Evolutionary conservation across 2,888 invertebrate species (phyloP), one percentile per base, ranked within the genome.

Genomic region (Drosophila kanekoi): DNA sequence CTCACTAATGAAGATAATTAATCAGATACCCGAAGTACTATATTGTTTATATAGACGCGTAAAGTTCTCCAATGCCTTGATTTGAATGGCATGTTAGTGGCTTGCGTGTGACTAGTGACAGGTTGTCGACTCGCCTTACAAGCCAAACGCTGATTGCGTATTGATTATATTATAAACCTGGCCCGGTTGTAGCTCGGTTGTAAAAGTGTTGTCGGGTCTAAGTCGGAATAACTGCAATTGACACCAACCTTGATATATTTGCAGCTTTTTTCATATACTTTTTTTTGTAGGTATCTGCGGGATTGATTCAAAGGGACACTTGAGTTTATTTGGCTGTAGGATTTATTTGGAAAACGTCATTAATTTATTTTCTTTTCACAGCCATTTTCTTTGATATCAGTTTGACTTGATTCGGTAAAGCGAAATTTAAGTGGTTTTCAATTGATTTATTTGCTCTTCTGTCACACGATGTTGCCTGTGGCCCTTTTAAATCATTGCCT

Each of bases 401-500:
- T 38, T 43, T 40, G 53, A 51, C 18, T 66, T 13, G 38, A 51
- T 37, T 40, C 8, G 4, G 8, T 9, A 57, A 57, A 61, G 62
- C 60, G 56, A 59, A 76, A 76, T 70, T 72, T 75, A 86, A 88
- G 83, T 79, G 83, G 59, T 77, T 72, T 67, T 66, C 69, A 75
- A 87, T 79, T 79, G 82, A 79, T 71, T 84, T 84, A 85, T 74
- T 79, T 73, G 58, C 65, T 60, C 58, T 70, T 68, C 65, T 63
- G 57, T 62, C 68, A 59, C 45, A 40, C 28, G 28, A 43, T 18
- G n/a, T 56, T 32, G 45, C 23, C 45, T 51, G 10, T 16, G 59
- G 49, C 1, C 13, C 41, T 48, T 58, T 45, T 45, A 59, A 68
- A 59, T 77, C 56, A 14, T 9, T 14, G 49, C 43, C 45, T 62